Percentiles rank a stretch among this genome's conserved stretches.
These are phyloP conservation scores for Pseudomyrmex sp. DNA, from an alignment of 1,140 invertebrate genomes.

Conservation along the genomic window DNA sequence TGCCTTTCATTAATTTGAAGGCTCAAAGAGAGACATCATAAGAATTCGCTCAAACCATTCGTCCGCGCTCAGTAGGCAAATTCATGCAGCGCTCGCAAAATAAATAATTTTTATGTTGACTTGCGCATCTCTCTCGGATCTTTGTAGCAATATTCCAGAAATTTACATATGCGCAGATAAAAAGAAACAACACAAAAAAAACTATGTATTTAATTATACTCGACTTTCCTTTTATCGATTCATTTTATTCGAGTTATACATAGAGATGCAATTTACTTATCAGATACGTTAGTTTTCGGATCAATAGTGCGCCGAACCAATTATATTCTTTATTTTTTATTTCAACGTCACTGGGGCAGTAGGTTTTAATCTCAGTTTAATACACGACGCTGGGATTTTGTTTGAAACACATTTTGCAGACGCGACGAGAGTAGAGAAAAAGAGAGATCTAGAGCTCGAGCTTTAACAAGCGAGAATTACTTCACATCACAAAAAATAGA, in stretches of 20 bases:
- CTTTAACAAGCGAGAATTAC: slow-evolving; percentile 22
- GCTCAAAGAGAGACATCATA: slow-evolving; percentile 25
- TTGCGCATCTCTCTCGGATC: background rate
- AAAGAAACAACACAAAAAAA: no score
- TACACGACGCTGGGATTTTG: background rate
- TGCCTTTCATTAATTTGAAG: slow-evolving; percentile 28
- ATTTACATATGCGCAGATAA: background rate
- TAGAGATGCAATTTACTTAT: no score
- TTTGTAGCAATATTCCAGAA: background rate
- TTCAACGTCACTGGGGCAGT: background rate
- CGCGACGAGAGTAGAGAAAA: background rate
- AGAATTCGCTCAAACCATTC: background rate
- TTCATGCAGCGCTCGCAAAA: slow-evolving; percentile 2
- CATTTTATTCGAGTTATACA: no score
- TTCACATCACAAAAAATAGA: background rate
- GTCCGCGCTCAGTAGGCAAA: background rate
- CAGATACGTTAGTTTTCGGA: no score
- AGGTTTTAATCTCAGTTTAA: background rate
- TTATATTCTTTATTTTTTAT: background rate
- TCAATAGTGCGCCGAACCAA: no score
- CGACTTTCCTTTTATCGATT: no score
- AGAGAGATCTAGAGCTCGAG: background rate
- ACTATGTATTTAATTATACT: no score
- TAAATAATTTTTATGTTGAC: slow-evolving; percentile 22
- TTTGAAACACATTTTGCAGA: background rate